Percentiles rank a stretch among this genome's conserved stretches.
These are phyloP conservation scores for Chloroclysta siterata DNA, from an alignment of 2,888 invertebrate species.

Conservation along the genomic window DNA sequence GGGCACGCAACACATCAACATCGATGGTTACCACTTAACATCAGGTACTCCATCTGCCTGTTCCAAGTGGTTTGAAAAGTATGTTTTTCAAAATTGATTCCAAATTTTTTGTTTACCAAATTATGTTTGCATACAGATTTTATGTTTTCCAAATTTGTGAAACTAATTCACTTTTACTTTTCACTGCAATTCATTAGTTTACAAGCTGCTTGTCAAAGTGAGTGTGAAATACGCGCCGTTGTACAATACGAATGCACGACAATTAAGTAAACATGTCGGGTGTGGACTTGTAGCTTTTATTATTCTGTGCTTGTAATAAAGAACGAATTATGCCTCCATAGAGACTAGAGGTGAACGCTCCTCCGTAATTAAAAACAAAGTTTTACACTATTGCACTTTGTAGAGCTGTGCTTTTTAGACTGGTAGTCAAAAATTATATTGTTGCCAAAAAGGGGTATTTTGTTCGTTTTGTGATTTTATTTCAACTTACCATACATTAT, in stretches of 20 bases:
- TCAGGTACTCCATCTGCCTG: too few relatives aligned
- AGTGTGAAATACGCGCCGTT: not conserved
- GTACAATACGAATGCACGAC: slow-evolving; percentile 5
- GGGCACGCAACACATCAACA: too few relatives aligned
- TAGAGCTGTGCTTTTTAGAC: not conserved
- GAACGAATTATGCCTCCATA: slow-evolving; percentile 10
- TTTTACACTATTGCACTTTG: not conserved
- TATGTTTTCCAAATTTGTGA: too few relatives aligned
- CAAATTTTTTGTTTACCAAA: too few relatives aligned
- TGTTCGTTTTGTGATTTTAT: too few relatives aligned
- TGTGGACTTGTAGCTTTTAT: slow-evolving; percentile 9
- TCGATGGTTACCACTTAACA: too few relatives aligned
- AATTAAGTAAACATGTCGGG: slow-evolving; percentile 36
- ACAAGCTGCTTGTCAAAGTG: not conserved
- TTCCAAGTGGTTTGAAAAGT: too few relatives aligned
- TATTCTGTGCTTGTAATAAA: slow-evolving; percentile 5
- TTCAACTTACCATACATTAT: too few relatives aligned
- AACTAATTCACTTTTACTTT: too few relatives aligned
- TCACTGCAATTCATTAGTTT: not conserved
- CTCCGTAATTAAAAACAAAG: slow-evolving; percentile 1
- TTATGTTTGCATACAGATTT: too few relatives aligned
- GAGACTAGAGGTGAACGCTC: slow-evolving; percentile 18
- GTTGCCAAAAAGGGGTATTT: too few relatives aligned
- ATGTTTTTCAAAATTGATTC: too few relatives aligned
- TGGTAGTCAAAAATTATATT: not conserved